phyloP scores from a whole-genome alignment of 2,888 invertebrate genomes.

The Ischnura elegans region DNA sequence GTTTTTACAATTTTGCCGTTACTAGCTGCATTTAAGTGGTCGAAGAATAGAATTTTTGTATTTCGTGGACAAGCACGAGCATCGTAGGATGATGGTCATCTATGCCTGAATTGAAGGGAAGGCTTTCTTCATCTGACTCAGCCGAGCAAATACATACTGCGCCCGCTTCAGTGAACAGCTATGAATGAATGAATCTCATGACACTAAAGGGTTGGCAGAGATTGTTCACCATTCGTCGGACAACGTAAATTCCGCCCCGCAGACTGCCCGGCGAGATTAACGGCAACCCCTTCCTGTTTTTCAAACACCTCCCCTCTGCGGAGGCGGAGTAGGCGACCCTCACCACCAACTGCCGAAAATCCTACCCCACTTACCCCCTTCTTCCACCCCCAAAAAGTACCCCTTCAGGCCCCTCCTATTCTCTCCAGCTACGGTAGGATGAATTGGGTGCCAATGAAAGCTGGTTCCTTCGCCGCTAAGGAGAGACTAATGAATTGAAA shows the following conservation, averaged over 20 bases:
- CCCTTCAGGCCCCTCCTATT: not conserved
- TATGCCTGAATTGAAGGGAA: too few relatives aligned
- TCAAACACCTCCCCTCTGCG: not conserved
- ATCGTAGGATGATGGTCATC: too few relatives aligned
- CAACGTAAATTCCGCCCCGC: not conserved
- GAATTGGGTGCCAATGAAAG: constrained; percentile 51
- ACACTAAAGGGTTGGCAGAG: not conserved
- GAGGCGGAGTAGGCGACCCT: not conserved
- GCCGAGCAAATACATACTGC: too few relatives aligned
- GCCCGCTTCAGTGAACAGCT: too few relatives aligned
- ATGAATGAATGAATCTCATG: not conserved
- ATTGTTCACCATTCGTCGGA: not conserved
- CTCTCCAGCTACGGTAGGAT: not conserved
- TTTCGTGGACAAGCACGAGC: too few relatives aligned
- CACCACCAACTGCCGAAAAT: not conserved
- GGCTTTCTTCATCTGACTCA: too few relatives aligned
- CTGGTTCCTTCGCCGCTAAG: constrained; percentile 14
- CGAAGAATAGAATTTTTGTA: too few relatives aligned
- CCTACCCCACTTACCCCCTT: not conserved
- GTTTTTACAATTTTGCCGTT: too few relatives aligned
- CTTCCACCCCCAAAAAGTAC: not conserved
- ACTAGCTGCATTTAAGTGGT: too few relatives aligned
- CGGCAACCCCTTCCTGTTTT: not conserved
- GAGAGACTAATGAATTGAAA: constrained; percentile 53
- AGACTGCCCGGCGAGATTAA: constrained; percentile 24